Evolutionary conservation across 2,797 vertebrate species (phyloP), one percentile per base, ranked within the genome.

Genomic region (Crocodylus rhombifer): DNA sequence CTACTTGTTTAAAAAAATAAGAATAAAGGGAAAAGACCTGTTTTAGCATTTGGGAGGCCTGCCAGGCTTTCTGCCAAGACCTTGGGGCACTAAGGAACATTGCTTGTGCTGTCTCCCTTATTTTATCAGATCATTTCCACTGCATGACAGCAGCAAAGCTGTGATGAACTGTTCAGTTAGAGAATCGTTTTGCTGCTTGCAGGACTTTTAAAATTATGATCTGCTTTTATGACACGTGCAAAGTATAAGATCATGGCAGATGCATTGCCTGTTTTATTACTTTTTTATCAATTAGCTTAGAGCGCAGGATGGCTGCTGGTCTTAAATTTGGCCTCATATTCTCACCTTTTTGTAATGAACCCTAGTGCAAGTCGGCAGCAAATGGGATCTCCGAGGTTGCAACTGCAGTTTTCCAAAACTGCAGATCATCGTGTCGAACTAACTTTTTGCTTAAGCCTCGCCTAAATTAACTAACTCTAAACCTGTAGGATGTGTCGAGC

Each of bases 381-480:
- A 58, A n/a, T 20, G 5, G n/a, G 13, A 2, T 15, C 2, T 60
- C 42, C 75, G 7, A 25, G 11, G 60, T 2, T 74, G 51, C 2
- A 69, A 20, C 28, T 36, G 69, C 30, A 2, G 74, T 60, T 42
- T 57, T 60, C 26, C 6, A n/a, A 21, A 11, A 14, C 67, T 75
- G 42, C 11, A 16, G 1, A 9, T 87, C 75, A 75, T 33, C 17
- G 4, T 36, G 71, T 63, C 56, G 26, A 36, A 13, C 74, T 1
- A 0, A 0, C n/a, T 75, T 82, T 74, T 56, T 74, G 62, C 82
- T 58, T 14, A 51, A 25, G 6, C 25, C 69, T 33, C 26, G 5
- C 36, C 69, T 73, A 26, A 14, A 51, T 73, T 51, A 26, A 71
- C 20, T 42, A 42, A 71, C 13, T 23, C 20, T 71, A 23, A 71